A percentile compares a stretch with the other conserved stretches of the same genome.
phyloP scores from a whole-genome alignment of 2,797 vertebrate species.

The Xerus rutilus region DNA sequence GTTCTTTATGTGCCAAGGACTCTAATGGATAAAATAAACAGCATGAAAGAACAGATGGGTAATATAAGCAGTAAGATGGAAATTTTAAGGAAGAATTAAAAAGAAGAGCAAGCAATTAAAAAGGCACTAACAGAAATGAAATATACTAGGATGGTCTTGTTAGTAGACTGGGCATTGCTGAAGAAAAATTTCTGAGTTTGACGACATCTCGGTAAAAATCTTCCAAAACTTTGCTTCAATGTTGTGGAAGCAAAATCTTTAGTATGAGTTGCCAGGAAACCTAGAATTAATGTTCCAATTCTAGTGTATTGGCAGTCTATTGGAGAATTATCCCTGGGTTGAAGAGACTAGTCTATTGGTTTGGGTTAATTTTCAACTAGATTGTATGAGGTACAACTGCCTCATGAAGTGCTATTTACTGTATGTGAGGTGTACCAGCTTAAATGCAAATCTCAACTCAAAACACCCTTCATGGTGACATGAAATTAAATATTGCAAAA shows the following conservation, averaged over 20 bases:
- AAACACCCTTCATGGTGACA: not conserved
- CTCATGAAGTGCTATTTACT: not conserved
- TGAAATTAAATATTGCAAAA: not conserved
- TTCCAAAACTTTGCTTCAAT: not conserved
- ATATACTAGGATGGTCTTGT: not conserved
- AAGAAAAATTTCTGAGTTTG: not conserved
- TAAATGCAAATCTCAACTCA: not conserved
- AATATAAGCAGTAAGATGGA: not conserved
- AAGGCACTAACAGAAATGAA: not conserved
- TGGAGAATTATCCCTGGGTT: not conserved
- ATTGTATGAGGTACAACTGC: not conserved
- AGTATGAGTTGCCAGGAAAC: too few relatives aligned
- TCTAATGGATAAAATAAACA: not conserved
- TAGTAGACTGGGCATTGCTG: not conserved
- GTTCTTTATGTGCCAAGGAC: not conserved
- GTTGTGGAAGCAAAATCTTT: not conserved
- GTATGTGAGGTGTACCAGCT: not conserved
- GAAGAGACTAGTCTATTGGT: not conserved
- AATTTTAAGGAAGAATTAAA: not conserved
- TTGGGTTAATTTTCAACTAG: not conserved
- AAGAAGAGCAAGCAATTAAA: not conserved
- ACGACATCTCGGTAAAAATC: not conserved
- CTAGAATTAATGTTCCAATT: not conserved
- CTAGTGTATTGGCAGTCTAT: too few relatives aligned
- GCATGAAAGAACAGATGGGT: not conserved